These are phyloP conservation scores for Dinomys branickii DNA, from an alignment of 2,113 vertebrate genomes.

Conservation along the genomic window DNA sequence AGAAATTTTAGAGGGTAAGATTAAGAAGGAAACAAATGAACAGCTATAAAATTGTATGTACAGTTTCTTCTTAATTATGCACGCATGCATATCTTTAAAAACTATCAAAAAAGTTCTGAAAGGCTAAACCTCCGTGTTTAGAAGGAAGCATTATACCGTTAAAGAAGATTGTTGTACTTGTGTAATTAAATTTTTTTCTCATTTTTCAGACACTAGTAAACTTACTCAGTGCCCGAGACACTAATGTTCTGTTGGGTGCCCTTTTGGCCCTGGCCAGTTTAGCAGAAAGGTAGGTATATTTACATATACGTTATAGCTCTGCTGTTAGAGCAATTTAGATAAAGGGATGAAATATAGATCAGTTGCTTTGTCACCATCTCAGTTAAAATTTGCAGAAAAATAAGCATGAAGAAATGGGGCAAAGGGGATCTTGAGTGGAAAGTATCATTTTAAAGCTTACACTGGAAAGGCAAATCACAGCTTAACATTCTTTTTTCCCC, in stretches of 20 bases:
- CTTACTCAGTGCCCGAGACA: conserved; percentile 90
- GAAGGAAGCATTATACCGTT: neutral
- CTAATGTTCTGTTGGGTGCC: conserved; percentile 90
- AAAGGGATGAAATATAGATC: neutral
- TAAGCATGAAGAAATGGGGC: neutral
- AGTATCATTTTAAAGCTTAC: neutral
- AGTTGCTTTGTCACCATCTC: neutral
- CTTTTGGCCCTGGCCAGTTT: conserved; percentile 91
- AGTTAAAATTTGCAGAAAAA: neutral
- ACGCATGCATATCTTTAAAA: neutral
- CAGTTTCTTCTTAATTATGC: neutral
- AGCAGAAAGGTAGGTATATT: conserved; percentile 89
- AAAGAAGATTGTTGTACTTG: neutral
- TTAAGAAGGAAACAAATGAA: neutral
- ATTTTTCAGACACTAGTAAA: conserved; percentile 90
- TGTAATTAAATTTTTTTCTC: neutral
- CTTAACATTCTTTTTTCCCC: neutral
- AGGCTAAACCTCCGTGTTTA: neutral
- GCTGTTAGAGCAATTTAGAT: accelerated
- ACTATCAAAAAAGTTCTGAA: neutral
- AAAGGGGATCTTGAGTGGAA: neutral
- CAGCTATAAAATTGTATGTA: neutral
- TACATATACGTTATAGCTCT: neutral
- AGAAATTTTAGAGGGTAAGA: neutral
- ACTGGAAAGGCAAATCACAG: neutral